A percentile compares a stretch with the other conserved stretches of the same genome.
These are phyloP conservation scores for Clarias laeviceps DNA, from an alignment of 2,797 vertebrate species.

Conservation along the genomic window DNA sequence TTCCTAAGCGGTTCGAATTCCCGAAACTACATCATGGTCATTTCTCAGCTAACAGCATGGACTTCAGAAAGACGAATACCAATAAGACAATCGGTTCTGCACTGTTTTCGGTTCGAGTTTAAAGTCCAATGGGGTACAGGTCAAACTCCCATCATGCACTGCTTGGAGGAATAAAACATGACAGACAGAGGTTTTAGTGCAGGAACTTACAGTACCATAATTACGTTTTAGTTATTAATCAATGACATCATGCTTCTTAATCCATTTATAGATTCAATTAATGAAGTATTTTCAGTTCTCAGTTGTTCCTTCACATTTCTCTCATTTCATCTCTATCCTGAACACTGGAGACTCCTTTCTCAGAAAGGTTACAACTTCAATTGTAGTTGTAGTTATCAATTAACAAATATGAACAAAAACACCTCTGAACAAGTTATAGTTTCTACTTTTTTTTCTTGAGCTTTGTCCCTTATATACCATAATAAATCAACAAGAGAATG, in stretches of 20 bases:
- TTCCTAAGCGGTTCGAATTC: conserved; percentile 73
- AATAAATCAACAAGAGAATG: too few species aligned
- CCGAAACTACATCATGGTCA: conserved; percentile 72
- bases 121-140: conserved; percentile 80
- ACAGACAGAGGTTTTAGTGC: neutral
- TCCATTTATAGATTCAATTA: neutral
- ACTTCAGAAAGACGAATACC: conserved; percentile 77
- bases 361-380: neutral
- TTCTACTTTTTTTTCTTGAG: too few species aligned
- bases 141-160: conserved; percentile 69
- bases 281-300: neutral
- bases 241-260: neutral
- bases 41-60: conserved; percentile 73
- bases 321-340: neutral
- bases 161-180: conserved; percentile 14
- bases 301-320: neutral
- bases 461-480: too few species aligned
- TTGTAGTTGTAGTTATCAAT: neutral
- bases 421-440: neutral
- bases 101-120: conserved; percentile 77
- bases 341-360: neutral
- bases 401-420: neutral
- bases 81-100: conserved; percentile 69
- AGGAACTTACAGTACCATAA: too few species aligned
- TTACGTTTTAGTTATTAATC: neutral